phyloP scores from a whole-genome alignment of 2,113 vertebrate genomes.

The Crotalus horridus region DNA sequence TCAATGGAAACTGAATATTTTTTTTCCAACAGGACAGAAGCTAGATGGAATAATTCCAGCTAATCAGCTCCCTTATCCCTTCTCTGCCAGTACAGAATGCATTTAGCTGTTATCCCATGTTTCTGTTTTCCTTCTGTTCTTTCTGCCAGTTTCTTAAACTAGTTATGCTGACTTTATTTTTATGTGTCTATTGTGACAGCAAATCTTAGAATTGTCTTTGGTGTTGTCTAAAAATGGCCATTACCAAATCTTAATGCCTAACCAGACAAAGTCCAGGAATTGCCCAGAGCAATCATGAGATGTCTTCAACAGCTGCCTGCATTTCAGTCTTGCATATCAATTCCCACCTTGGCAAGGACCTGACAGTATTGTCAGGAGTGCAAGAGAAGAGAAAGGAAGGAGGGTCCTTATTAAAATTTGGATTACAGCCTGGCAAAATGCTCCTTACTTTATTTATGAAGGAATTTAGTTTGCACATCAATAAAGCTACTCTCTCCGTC shows the following conservation, averaged over 20 bases:
- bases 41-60: conserved; percentile 39
- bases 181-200: conserved; percentile 66
- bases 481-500: conserved; percentile 64
- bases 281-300: conserved; percentile 58
- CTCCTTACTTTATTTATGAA: conserved; percentile 28
- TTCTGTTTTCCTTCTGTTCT: conserved; percentile 59
- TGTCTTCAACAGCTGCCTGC: conserved; percentile 60
- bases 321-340: conserved; percentile 49
- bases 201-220: conserved; percentile 67
- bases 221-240: conserved; percentile 69
- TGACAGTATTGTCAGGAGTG: conserved; percentile 41
- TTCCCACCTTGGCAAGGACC: conserved; percentile 48
- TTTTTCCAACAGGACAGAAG: conserved; percentile 34
- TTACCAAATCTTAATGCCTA: conserved; percentile 66
- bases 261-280: conserved; percentile 49
- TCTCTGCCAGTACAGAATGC: conserved; percentile 11
- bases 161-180: conserved; percentile 72
- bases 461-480: conserved; percentile 51
- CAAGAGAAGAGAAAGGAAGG: background rate
- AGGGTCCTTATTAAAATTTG: conserved; percentile 32
- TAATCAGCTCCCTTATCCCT: conserved; percentile 30
- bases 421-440: conserved; percentile 34
- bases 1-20: conserved; percentile 42
- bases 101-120: conserved; percentile 54
- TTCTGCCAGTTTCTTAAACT: conserved; percentile 73